These are phyloP conservation scores for Catostylus mosaicus DNA, from an alignment of 30 jellyfish, hydroid and myxozoan species.

Conservation along the genomic window DNA sequence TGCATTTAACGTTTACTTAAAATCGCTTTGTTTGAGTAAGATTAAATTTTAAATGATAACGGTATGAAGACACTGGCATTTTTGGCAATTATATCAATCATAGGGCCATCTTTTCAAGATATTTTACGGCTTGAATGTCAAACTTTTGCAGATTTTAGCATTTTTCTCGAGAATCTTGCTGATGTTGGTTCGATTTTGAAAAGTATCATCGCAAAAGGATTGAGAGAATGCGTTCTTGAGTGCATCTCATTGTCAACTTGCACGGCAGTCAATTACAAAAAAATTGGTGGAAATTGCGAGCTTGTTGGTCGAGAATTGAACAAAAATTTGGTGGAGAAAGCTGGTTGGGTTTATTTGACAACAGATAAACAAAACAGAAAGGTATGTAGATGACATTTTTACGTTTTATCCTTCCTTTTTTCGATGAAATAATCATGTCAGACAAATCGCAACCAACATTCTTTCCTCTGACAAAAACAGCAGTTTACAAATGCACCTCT, in stretches of 20 bases:
- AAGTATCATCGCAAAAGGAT: constrained; percentile 6
- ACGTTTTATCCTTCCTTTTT: too few species aligned
- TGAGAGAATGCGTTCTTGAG: constrained; percentile 15
- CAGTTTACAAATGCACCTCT: too few species aligned
- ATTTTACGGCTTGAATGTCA: constrained; percentile 8
- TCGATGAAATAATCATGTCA: too few species aligned
- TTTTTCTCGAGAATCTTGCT: neutral
- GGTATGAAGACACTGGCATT: neutral
- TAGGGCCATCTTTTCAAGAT: neutral
- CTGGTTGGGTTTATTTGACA: constrained; percentile 31
- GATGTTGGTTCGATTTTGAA: constrained; percentile 3
- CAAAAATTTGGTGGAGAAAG: neutral
- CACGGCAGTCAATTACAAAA: constrained; percentile 19
- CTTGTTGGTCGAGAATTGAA: constrained; percentile 20
- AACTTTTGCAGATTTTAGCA: constrained; percentile 15
- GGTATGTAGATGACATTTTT: too few species aligned
- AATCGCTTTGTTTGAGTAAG: too few species aligned
- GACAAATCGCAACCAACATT: too few species aligned
- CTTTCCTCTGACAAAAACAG: too few species aligned
- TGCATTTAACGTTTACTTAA: too few species aligned
- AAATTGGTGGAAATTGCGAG: constrained; percentile 13
- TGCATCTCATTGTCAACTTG: constrained; percentile 12
- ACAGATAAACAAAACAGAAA: constrained; percentile 1
- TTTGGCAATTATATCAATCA: neutral
- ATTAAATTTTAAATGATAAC: too few species aligned